A percentile compares a stretch with the other conserved stretches of the same genome.
phyloP scores from a whole-genome alignment of 2,888 invertebrate species.

The Noctua pronuba region DNA sequence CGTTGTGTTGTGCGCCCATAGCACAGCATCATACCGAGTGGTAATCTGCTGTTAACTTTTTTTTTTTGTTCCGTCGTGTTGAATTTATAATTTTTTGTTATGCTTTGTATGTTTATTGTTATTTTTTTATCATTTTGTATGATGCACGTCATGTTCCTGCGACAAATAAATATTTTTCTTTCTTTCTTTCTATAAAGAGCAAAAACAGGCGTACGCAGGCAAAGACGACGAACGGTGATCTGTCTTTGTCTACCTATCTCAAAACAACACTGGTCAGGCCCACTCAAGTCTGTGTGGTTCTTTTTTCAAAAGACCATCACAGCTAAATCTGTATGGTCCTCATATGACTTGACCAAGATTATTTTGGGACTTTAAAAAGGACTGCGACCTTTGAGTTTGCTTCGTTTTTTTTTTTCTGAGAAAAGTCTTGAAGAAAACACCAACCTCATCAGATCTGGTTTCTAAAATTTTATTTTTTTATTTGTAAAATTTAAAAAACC shows the following conservation, averaged over 20 bases:
- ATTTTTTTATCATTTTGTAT: no score
- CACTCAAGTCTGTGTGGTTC: neutral
- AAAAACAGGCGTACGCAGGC: neutral
- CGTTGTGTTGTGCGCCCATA: no score
- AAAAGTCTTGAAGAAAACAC: neutral
- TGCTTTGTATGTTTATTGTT: no score
- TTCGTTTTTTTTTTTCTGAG: neutral
- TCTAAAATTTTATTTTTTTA: neutral
- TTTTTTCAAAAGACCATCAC: neutral
- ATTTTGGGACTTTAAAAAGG: neutral
- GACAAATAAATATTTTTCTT: no score
- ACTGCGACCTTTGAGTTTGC: neutral
- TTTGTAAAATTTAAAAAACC: neutral
- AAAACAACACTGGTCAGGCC: neutral
- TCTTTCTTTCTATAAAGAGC: rapidly evolving
- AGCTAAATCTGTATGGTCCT: neutral
- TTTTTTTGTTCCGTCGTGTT: no score
- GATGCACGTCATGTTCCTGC: no score
- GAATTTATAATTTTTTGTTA: no score
- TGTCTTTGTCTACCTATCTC: neutral
- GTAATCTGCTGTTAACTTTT: no score
- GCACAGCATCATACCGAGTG: no score
- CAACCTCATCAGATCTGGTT: neutral
- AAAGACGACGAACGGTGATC: neutral
- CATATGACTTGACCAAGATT: neutral